These are phyloP conservation scores for Porites divaricata DNA, from an alignment of 92 coral and sea anemone species.

Conservation along the genomic window DNA sequence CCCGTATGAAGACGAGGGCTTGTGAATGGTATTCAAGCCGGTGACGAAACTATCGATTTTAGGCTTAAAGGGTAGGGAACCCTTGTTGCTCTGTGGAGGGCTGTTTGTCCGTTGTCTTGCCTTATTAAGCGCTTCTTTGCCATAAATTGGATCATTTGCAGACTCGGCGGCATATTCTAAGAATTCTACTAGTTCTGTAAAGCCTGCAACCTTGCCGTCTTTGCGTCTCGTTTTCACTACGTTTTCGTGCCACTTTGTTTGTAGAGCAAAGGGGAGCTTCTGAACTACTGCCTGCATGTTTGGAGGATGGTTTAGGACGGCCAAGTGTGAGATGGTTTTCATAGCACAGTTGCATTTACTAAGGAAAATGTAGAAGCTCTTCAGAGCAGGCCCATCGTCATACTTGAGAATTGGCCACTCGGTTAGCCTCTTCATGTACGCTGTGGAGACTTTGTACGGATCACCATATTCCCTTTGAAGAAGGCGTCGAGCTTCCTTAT, in stretches of 20 bases:
- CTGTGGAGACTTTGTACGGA: constrained; percentile 54
- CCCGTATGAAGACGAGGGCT: constrained; percentile 36
- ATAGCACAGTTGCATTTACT: constrained; percentile 69
- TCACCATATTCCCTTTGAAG: constrained; percentile 41
- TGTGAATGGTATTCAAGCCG: not conserved
- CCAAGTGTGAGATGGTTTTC: constrained; percentile 58
- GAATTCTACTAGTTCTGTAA: not conserved
- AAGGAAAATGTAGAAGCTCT: constrained; percentile 35
- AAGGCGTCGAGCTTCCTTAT: constrained; percentile 55
- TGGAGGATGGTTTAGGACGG: constrained; percentile 69
- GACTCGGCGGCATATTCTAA: not conserved
- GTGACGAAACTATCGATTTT: not conserved
- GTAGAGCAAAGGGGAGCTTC: constrained; percentile 49
- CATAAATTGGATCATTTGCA: constrained; percentile 15
- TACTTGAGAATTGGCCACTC: constrained; percentile 66
- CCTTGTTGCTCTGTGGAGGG: not conserved
- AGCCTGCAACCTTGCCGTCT: constrained; percentile 2
- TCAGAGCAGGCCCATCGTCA: constrained; percentile 67
- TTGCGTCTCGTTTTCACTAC: constrained; percentile 30
- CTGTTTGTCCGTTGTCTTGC: constrained; percentile 4
- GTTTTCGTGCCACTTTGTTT: constrained; percentile 61
- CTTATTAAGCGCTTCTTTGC: constrained; percentile 55
- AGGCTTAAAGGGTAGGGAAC: not conserved
- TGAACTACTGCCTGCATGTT: constrained; percentile 58
- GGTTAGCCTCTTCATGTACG: constrained; percentile 48